Conservation (phyloP, 2,113 vertebrate species). For the Miniopterus natalensis region DNA sequence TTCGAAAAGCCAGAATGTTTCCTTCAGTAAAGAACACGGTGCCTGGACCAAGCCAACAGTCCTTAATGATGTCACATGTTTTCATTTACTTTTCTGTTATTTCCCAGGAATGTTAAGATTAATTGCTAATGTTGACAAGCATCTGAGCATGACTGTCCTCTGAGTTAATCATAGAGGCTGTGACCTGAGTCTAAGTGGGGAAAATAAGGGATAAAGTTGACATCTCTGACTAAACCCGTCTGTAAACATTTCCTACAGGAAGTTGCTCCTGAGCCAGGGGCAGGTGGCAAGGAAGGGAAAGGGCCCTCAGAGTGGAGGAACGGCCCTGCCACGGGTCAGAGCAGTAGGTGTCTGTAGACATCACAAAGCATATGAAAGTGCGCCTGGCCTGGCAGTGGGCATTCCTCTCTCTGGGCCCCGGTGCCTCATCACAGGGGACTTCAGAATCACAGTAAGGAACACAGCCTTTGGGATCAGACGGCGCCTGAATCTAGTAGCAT, state of each 20-base stretch:
- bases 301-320: accelerated
- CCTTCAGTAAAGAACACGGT: background rate
- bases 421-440: accelerated
- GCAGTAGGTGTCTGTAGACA: background rate
- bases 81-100: background rate
- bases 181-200: background rate
- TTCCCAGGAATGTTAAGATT: background rate
- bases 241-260: background rate
- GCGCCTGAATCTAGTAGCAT: background rate
- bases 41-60: background rate
- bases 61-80: background rate
- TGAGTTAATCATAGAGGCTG: background rate
- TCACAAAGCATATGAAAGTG: accelerated
- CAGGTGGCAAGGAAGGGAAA: background rate
- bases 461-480: background rate
- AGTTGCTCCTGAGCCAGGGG: background rate
- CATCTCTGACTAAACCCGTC: background rate
- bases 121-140: background rate
- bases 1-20: background rate
- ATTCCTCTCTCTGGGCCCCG: too few species aligned
- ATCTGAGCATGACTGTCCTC: background rate
- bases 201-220: background rate
- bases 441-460: background rate
- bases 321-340: background rate
- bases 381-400: background rate